Evolutionary conservation across 2,888 invertebrate genomes (phyloP), one percentile per base, ranked within the genome.

Genomic region (Hyposoter didymator): DNA sequence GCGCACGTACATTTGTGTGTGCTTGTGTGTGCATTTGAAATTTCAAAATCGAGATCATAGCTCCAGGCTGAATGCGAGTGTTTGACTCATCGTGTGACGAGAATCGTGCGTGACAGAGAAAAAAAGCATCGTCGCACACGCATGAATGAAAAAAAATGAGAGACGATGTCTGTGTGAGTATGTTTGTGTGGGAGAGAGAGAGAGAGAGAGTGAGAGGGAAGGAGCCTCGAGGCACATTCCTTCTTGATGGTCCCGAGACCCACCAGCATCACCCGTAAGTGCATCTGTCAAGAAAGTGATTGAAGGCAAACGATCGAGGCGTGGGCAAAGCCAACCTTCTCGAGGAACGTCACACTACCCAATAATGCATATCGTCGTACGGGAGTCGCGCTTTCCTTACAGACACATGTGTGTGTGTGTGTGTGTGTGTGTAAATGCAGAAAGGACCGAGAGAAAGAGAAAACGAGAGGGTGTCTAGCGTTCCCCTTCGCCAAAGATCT

Each of bases 211-310:
- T 62, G 35, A 70, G 72, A 79, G 59, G 22, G 84, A 81, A 43
- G 35, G 81, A 88, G 90, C 92, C 91, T 89, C 89, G 89, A 91
- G 92, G 91, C 89, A 89, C 90, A 93, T 92, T 92, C 93, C 92
- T 88, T 85, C 89, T 91, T 90, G 92, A 91, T 91, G 90, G 91
- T 90, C 89, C 89, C 87, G 88, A 88, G 90, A 89, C 88, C 90
- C 87, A 87, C 87, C 87, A 62, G 47, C 84, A 49, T 74, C 84
- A 75, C 59, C 88, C 90, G 91, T 90, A 92, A 93, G 92, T 92
- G 92, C 91, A 91, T 92, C 93, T 93, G 93, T 93, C 93, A 92
- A 91, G 92, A 91, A 64, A 91, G 91, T 93, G 93, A 93, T 93
- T 92, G 93, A 93, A 93, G 92, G 92, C 91, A 90, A 92, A 91